A percentile compares a stretch with the other conserved stretches of the same genome.
Evolutionary conservation across 2,113 vertebrate species (phyloP).

Genomic region (Fulmarus glacialis): DNA sequence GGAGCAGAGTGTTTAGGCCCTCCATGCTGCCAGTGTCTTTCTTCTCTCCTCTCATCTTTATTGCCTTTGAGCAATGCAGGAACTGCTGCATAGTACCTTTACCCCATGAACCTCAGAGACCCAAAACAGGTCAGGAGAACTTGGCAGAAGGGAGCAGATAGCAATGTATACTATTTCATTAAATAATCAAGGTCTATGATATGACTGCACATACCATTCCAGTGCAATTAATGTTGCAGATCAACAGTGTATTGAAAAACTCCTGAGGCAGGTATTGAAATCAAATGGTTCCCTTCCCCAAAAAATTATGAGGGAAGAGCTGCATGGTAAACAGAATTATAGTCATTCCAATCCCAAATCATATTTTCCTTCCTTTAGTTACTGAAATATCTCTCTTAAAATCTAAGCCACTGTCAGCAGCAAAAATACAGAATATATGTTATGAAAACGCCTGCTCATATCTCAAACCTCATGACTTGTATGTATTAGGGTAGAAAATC

Average conservation of each 20-base stretch:
- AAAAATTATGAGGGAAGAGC: neutral
- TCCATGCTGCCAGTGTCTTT: neutral
- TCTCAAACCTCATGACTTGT: neutral
- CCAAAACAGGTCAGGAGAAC: neutral
- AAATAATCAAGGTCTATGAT: neutral
- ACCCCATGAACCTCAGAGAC: neutral
- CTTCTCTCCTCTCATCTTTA: neutral
- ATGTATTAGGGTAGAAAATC: neutral
- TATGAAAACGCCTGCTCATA: conserved; percentile 33
- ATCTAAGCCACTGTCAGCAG: neutral
- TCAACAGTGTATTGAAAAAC: neutral
- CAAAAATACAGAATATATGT: conserved; percentile 31
- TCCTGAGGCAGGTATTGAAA: neutral
- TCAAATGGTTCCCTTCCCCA: neutral
- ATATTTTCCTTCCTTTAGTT: neutral
- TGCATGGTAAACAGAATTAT: neutral
- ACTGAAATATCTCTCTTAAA: neutral
- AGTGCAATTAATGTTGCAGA: neutral
- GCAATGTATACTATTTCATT: neutral
- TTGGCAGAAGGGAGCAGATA: neutral
- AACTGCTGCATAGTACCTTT: neutral
- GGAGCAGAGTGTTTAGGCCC: neutral
- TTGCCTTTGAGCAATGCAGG: neutral
- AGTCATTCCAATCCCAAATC: neutral
- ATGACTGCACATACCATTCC: neutral